These are phyloP conservation scores for Aramus guarauna DNA, from an alignment of 2,113 vertebrate genomes.

Conservation along the genomic window DNA sequence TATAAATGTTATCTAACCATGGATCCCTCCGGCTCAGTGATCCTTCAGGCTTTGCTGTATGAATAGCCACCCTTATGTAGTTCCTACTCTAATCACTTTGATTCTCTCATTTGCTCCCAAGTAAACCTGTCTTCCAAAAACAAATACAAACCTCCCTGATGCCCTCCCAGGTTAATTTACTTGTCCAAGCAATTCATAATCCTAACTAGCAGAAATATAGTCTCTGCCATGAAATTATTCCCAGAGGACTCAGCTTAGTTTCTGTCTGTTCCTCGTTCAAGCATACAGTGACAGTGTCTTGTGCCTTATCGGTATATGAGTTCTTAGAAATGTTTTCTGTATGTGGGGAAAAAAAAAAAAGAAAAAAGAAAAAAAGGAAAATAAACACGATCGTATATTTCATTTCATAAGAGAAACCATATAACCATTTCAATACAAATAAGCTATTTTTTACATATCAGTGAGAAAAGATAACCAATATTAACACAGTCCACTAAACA, in stretches of 20 bases:
- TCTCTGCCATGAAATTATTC: not conserved
- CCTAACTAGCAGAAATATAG: not conserved
- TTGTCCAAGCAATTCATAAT: not conserved
- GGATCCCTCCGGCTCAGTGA: not conserved
- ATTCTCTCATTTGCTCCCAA: not conserved
- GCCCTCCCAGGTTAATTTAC: not conserved
- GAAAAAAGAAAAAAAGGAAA: not conserved
- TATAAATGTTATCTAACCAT: not conserved
- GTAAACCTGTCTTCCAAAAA: not conserved
- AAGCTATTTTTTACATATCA: not conserved
- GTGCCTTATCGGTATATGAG: not conserved
- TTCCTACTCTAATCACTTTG: not conserved
- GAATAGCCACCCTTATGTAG: not conserved
- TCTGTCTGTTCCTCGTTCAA: not conserved
- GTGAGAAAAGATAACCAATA: not conserved
- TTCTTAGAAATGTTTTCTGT: not conserved
- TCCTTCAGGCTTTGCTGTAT: not conserved
- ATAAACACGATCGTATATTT: not conserved
- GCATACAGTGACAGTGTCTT: not conserved
- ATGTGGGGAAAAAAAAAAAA: not conserved
- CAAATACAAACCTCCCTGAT: not conserved
- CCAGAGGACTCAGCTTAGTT: not conserved
- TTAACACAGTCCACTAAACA: not conserved
- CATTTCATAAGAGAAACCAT: not conserved
- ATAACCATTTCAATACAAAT: not conserved